Conservation (phyloP, 2,797 vertebrate genomes). For the Pseudochaenichthys georgianus region DNA sequence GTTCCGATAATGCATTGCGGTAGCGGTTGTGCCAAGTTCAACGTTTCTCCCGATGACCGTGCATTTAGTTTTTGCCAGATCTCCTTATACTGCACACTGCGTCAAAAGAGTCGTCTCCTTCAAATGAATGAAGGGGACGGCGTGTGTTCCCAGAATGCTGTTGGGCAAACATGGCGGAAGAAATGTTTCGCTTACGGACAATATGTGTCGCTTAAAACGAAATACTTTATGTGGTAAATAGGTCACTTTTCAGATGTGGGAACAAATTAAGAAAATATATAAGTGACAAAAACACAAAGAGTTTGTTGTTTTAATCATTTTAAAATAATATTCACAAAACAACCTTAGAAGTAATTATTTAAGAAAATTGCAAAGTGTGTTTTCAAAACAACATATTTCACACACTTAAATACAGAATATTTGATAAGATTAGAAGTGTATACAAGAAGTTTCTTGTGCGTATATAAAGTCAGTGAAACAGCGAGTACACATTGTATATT, state of each 20-base stretch:
- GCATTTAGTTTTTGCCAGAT: neutral
- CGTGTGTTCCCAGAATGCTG: neutral
- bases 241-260: neutral
- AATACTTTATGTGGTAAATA: constrained; percentile 8
- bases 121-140: neutral
- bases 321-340: neutral
- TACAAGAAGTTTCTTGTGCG: neutral
- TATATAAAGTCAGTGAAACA: neutral
- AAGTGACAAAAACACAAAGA: too few species aligned
- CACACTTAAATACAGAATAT: neutral
- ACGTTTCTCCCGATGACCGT: neutral
- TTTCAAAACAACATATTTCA: neutral
- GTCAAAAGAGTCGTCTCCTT: neutral
- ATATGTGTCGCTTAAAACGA: neutral
- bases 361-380: neutral
- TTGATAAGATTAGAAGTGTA: constrained; percentile 6
- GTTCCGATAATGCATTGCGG: neutral
- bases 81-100: neutral
- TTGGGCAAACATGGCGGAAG: neutral
- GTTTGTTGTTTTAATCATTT: too few species aligned
- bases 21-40: neutral
- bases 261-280: neutral
- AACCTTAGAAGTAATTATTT: neutral
- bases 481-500: neutral
- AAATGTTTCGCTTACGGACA: neutral